Conservation (phyloP, 1,140 invertebrate genomes). For the Phymastichus coffea region DNA sequence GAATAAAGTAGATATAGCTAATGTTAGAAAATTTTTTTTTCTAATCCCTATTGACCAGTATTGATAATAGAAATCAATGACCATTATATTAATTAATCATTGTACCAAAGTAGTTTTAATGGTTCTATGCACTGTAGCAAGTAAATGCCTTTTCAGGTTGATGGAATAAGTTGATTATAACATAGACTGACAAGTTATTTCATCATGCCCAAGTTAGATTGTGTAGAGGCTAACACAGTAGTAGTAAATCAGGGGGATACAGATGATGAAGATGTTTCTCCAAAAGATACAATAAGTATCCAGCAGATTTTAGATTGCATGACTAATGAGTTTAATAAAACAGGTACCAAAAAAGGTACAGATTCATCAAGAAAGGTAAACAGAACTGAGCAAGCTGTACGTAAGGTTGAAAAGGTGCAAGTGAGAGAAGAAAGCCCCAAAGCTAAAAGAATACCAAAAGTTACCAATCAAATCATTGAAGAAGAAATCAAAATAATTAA, state of each 20-base stretch:
- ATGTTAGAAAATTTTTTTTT: too few species aligned
- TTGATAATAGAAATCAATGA: too few species aligned
- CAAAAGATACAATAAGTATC: slow-evolving; percentile 47
- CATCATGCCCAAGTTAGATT: slow-evolving; percentile 38
- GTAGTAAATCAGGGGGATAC: slow-evolving; percentile 43
- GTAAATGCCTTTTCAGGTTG: too few species aligned
- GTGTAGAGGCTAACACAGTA: slow-evolving; percentile 37
- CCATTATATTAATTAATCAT: too few species aligned
- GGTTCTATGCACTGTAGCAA: too few species aligned
- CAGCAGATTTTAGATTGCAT: slow-evolving; percentile 56
- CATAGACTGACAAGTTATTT: neutral
- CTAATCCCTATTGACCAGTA: too few species aligned
- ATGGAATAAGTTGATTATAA: too few species aligned
- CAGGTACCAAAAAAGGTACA: slow-evolving; percentile 31
- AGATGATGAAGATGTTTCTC: slow-evolving; percentile 42
- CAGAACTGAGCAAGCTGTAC: neutral
- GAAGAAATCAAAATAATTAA: slow-evolving; percentile 30
- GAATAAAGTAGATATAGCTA: too few species aligned
- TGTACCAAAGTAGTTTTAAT: too few species aligned
- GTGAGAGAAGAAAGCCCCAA: slow-evolving; percentile 19
- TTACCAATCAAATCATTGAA: slow-evolving; percentile 12
- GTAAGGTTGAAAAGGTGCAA: slow-evolving; percentile 15
- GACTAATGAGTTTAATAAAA: slow-evolving; percentile 57
- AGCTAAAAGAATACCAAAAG: neutral
- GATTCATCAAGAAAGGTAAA: neutral